Evolutionary conservation across 92 coral and sea anemone genomes (phyloP), one percentile per base, ranked within the genome.

Genomic region (Anthopleura xanthogrammica): DNA sequence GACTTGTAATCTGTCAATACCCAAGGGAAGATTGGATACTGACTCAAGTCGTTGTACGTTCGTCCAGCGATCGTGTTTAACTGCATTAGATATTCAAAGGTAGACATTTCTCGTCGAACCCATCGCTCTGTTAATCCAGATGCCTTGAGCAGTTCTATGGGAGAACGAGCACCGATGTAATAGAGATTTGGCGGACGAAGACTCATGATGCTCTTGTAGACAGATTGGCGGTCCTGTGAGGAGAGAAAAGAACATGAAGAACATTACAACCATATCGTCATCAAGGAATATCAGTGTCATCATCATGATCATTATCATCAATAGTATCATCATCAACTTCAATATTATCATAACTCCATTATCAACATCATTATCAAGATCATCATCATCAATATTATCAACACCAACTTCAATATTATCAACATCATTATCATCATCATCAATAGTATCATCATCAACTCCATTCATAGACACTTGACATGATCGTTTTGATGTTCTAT

Each of bases 21-120:
- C 98, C 98, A 95, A 20, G 98, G 98, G 41, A 95, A 93, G 79
- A 95, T 91, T 48, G 98, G 98, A 70, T 95, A 95, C 83, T 95
- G 98, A 83, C 98, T 94, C 86, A 95, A 83, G 82, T 94, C 98
- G 54, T 94, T 94, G 87, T 92, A 95, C 50, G 98, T 94, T 82
- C 98, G 92, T 36, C 98, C 98, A 77, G 98, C 97, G 82, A 95
- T 95, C 71, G 98, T 95, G 89, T 95, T 95, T 52, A 95, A 87
- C 90, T 95, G 98, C 92, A 95, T 94, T 10, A 95, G 85, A 88
- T 95, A 95, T 84, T 95, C 98, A 83, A 95, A 95, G 84, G 94
- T 95, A 19, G 98, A 93, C 24, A 95, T 88, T 75, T 95, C 98
- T 82, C 95, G 86, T 41, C 90, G 92, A n/a, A 96, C 93, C 99